Conservation (phyloP, 2,113 vertebrate species). For the Bos indicus region DNA sequence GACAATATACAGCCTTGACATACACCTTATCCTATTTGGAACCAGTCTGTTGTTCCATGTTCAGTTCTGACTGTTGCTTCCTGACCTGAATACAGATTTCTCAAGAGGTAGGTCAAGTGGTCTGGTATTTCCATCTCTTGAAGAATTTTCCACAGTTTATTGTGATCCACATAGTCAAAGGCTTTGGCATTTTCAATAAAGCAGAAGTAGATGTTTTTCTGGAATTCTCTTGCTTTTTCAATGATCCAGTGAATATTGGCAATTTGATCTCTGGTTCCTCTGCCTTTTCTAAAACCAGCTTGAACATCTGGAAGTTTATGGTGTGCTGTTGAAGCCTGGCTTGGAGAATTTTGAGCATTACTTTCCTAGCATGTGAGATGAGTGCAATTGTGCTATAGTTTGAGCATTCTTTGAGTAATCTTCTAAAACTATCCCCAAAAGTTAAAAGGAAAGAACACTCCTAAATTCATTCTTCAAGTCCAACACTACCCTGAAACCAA, state of each 20-base stretch:
- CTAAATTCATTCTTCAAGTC: background rate
- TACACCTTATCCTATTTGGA: background rate
- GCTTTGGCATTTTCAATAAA: background rate
- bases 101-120: background rate
- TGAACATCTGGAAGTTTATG: background rate
- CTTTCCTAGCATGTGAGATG: background rate
- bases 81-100: background rate
- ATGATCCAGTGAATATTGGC: rapidly evolving
- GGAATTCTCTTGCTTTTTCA: background rate
- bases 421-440: background rate
- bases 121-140: background rate
- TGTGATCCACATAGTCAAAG: background rate
- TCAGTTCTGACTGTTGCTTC: background rate
- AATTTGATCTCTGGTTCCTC: background rate
- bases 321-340: background rate
- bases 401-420: background rate
- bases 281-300: background rate
- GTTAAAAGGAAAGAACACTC: background rate
- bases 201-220: background rate
- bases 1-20: background rate
- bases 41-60: background rate
- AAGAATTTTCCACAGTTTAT: background rate
- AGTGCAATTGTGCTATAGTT: background rate
- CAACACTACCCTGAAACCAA: background rate
- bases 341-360: background rate